These are phyloP conservation scores for Papilio polyxenes DNA, from an alignment of 1,140 invertebrate species.

Conservation along the genomic window DNA sequence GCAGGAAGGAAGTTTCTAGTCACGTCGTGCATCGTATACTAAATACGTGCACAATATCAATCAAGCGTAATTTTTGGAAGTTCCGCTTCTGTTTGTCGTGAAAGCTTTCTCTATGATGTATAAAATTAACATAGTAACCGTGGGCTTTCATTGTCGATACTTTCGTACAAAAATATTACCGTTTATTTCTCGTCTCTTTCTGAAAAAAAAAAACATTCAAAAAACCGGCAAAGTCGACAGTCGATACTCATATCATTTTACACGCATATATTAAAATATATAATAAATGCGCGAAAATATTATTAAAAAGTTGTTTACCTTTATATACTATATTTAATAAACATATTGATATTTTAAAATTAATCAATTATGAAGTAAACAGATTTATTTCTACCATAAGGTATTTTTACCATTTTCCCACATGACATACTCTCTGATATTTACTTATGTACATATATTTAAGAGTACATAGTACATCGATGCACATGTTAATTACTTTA, in stretches of 20 bases:
- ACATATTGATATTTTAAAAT: slow-evolving; percentile 8
- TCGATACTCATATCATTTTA: not conserved
- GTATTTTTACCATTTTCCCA: not conserved
- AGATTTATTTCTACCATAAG: not conserved
- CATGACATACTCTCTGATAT: not conserved
- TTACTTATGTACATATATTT: not conserved
- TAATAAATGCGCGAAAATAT: not conserved
- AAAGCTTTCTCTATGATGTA: slow-evolving; percentile 10
- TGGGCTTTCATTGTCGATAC: not conserved
- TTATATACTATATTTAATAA: slow-evolving; percentile 9
- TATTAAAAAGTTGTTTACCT: slow-evolving; percentile 2
- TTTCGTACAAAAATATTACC: not conserved
- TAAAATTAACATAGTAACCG: not conserved
- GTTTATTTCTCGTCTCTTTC: not conserved
- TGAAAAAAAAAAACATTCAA: too few relatives aligned
- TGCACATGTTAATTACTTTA: not conserved
- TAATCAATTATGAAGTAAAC: not conserved
- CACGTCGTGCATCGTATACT: slow-evolving; percentile 28
- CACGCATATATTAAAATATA: not conserved
- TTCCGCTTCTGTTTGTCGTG: slow-evolving; percentile 7
- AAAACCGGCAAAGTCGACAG: too few relatives aligned
- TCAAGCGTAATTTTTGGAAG: slow-evolving; percentile 19
- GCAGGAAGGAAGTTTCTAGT: slow-evolving; percentile 25
- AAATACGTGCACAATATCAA: slow-evolving; percentile 2
- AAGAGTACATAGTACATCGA: not conserved